Percentiles rank a stretch among this genome's conserved stretches.
phyloP scores from a whole-genome alignment of 1,140 invertebrate species.

The Trachymyrmex septentrionalis region DNA sequence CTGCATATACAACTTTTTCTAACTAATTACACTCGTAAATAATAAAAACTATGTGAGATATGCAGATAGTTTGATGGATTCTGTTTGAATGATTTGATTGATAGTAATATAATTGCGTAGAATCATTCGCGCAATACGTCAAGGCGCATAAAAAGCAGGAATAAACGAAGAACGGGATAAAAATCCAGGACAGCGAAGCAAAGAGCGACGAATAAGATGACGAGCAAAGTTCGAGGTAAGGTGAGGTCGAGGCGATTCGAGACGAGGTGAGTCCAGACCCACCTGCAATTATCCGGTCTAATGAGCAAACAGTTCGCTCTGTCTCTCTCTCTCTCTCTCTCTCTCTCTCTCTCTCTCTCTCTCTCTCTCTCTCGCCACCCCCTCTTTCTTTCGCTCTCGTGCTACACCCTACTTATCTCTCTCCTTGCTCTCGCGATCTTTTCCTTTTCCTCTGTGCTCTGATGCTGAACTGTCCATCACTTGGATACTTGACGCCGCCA shows the following conservation, averaged over 20 bases:
- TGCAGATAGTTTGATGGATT: not conserved
- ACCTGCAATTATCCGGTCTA: constrained; percentile 86
- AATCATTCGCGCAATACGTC: not conserved
- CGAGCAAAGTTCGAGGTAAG: constrained; percentile 62
- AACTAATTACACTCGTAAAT: not conserved
- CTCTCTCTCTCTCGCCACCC: not conserved
- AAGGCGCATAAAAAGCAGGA: not conserved
- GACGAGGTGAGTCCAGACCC: constrained; percentile 76
- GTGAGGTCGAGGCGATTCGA: constrained; percentile 72
- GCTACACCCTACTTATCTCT: constrained; percentile 56
- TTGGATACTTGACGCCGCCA: constrained; percentile 74
- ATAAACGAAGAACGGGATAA: not conserved
- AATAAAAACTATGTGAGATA: not conserved
- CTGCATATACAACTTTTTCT: not conserved
- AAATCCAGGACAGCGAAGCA: constrained; percentile 44
- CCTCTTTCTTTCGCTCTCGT: constrained; percentile 14
- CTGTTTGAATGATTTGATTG: not conserved
- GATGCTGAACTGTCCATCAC: constrained; percentile 72
- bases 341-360: constrained; percentile 29
- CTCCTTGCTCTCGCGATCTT: constrained; percentile 67
- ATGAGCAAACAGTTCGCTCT: constrained; percentile 84
- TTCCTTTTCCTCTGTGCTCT: constrained; percentile 39
- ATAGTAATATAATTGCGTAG: not conserved
- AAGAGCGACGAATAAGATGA: constrained; percentile 61
- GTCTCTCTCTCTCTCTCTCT: constrained; percentile 54